Evolutionary conservation across 1,140 invertebrate species (phyloP).

Genomic region (Aphaenogaster floridana): DNA sequence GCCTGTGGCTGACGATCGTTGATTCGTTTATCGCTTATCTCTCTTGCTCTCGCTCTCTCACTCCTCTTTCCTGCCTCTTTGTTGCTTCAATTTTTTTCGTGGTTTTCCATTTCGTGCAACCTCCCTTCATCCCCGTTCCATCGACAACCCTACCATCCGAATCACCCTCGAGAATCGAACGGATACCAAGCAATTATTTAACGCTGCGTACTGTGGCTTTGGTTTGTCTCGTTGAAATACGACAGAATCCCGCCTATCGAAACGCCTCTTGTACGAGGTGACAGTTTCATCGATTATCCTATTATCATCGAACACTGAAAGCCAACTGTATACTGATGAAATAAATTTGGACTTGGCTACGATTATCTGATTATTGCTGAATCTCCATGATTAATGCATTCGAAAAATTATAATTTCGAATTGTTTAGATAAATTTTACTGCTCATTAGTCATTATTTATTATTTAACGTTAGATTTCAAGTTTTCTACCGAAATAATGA

Average conservation of each 20-base stretch:
- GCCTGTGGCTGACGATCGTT: slow-evolving; percentile 83
- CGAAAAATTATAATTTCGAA: slow-evolving; percentile 57
- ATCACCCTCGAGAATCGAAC: slow-evolving; percentile 78
- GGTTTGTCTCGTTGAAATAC: slow-evolving; percentile 78
- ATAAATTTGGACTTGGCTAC: slow-evolving; percentile 69
- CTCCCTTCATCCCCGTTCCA: slow-evolving; percentile 66
- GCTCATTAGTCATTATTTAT: slow-evolving; percentile 21
- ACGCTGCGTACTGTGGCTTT: slow-evolving; percentile 77
- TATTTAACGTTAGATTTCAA: background rate
- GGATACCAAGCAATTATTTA: slow-evolving; percentile 79
- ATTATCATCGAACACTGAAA: slow-evolving; percentile 73
- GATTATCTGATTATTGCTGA: slow-evolving; percentile 68
- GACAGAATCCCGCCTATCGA: slow-evolving; percentile 74
- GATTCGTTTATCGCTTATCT: slow-evolving; percentile 84
- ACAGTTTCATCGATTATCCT: slow-evolving; percentile 77
- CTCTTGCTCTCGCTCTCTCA: slow-evolving; percentile 66
- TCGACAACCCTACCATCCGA: slow-evolving; percentile 75
- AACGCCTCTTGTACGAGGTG: slow-evolving; percentile 72
- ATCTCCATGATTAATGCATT: background rate
- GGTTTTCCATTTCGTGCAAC: slow-evolving; percentile 78
- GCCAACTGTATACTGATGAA: slow-evolving; percentile 60
- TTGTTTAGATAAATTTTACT: background rate
- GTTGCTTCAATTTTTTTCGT: slow-evolving; percentile 78
- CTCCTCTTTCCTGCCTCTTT: slow-evolving; percentile 66
- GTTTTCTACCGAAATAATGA: background rate